Evolutionary conservation across 1,140 invertebrate genomes (phyloP).

Genomic region (Drosophila littoralis): DNA sequence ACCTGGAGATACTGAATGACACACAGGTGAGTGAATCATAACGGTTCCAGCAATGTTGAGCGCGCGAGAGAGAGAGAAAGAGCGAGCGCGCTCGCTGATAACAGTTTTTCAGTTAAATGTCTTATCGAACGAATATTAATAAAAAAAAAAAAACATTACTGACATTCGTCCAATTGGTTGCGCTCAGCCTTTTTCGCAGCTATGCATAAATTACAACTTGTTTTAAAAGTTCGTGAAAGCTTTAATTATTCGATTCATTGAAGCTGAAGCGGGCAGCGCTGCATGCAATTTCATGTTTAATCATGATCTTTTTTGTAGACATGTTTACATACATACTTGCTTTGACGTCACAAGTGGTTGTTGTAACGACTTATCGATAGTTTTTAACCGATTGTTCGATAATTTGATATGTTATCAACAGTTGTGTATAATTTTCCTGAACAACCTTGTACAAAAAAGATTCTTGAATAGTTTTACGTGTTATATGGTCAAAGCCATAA

Average conservation of each 20-base stretch:
- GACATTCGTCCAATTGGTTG: constrained; percentile 28
- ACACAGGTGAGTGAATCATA: constrained; percentile 88
- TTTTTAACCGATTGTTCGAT: neutral
- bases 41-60: neutral
- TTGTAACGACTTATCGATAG: neutral
- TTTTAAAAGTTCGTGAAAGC: constrained; percentile 35
- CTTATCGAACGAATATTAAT: constrained; percentile 24
- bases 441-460: too few species aligned
- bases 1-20: constrained; percentile 99
- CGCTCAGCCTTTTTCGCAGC: constrained; percentile 1
- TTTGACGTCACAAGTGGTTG: neutral
- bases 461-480: too few species aligned
- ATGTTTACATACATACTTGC: constrained; percentile 13
- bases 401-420: too few species aligned
- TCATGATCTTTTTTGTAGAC: constrained; percentile 33
- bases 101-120: constrained; percentile 19
- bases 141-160: neutral
- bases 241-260: constrained; percentile 67
- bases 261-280: constrained; percentile 30
- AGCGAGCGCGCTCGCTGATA: constrained; percentile 27
- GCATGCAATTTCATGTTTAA: constrained; percentile 42
- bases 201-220: constrained; percentile 35
- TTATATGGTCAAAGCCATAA: too few species aligned
- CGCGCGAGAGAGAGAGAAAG: constrained; percentile 1
- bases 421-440: too few species aligned